Percentiles rank a stretch among this genome's conserved stretches.
These are phyloP conservation scores for Peromyscus leucopus DNA, from an alignment of 2,113 vertebrate genomes.

Conservation along the genomic window DNA sequence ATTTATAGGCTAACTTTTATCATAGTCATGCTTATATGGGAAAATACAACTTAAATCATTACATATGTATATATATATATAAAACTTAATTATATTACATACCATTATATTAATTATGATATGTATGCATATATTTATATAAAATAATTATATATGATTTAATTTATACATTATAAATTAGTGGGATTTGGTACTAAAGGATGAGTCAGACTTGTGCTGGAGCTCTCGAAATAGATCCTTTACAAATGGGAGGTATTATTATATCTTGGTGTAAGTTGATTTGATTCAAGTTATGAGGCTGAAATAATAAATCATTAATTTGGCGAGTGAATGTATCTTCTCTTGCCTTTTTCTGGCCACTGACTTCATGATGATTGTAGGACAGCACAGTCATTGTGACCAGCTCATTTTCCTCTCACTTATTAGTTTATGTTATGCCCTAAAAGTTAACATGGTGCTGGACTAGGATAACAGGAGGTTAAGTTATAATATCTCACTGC, in stretches of 20 bases:
- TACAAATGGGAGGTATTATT: not conserved
- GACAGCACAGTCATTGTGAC: not conserved
- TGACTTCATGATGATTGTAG: constrained; percentile 39
- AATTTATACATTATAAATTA: too few species aligned
- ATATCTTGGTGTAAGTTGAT: not conserved
- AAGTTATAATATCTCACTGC: not conserved
- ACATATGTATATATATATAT: too few species aligned
- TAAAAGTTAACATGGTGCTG: not conserved
- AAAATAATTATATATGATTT: not conserved
- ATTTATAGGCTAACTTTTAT: not conserved
- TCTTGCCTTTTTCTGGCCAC: not conserved
- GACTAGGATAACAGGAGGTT: not conserved
- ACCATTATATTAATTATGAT: not conserved
- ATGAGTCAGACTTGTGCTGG: too few species aligned
- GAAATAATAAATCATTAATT: not conserved
- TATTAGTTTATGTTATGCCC: constrained; percentile 3
- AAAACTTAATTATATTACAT: not conserved
- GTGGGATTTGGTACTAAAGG: not conserved
- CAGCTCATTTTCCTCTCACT: not conserved
- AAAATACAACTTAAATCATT: not conserved
- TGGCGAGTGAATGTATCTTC: not conserved
- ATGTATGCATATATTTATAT: not conserved
- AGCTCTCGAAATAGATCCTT: not conserved
- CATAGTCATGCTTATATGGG: not conserved
- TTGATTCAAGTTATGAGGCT: not conserved